Evolutionary conservation across 2,113 vertebrate species (phyloP), one percentile per base, ranked within the genome.

Genomic region (Megaptera novaeangliae): DNA sequence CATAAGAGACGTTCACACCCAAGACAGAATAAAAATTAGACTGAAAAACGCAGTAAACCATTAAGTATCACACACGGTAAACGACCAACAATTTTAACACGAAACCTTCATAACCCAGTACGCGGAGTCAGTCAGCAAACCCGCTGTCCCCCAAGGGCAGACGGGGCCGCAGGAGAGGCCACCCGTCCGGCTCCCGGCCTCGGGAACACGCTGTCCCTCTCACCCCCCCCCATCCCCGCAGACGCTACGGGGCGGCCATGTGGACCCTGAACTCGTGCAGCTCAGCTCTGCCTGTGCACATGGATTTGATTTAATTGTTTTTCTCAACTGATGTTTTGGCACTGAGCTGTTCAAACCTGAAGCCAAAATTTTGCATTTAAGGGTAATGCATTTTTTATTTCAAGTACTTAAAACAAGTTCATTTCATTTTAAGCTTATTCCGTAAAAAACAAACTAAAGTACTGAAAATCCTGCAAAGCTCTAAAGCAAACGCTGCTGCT

Each of bases 11-110:
- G 21, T 88, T 52, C 27, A 59, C 36, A 72, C 8, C 20, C 44
- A 85, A 92, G 31, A 94, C 44, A 89, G 27, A 57, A 69, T 71
- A 77, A 83, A 95, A 94, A 90, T 34, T 34, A 86, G 49, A 85
- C 10, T 68, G 3, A 88, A 97, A 77, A 63, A 68, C 34, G 41
- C 14, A 94, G 39, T 20, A 88, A 92, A 69, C 23, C 31, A 69
- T 57, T 77, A 78, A 80, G 66, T 63, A 34, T 72, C 46, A 96
- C 61, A 77, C 23, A 71, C 27, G 31, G 13, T 75, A 83, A 82
- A 83, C 13, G 63, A 80, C 91, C 81, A 27, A 12, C 12, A 78
- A 85, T 21, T 69, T 81, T 49, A 57, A 92, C 93, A 91, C 21
- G 27, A 69, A 18, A 52, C 52, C 52, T 52, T 52, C 52, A 52